These are phyloP conservation scores for Scrobipalpa atriplicella DNA, from an alignment of 2,888 invertebrate species.

Conservation along the genomic window DNA sequence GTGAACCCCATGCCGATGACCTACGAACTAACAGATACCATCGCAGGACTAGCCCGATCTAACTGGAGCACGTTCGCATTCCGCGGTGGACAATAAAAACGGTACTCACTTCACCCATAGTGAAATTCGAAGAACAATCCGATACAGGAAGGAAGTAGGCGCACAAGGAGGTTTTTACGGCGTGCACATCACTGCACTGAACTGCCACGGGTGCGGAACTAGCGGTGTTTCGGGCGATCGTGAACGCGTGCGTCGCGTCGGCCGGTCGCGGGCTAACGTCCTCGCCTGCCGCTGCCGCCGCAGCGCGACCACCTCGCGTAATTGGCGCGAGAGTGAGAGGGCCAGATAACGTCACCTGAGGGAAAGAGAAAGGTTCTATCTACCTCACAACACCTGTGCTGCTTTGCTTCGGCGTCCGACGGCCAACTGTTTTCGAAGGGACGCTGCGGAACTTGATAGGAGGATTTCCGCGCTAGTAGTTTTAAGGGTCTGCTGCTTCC, in stretches of 20 bases:
- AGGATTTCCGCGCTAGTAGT: slow-evolving; percentile 70
- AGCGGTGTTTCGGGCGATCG: slow-evolving; percentile 42
- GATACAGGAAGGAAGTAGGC: slow-evolving; percentile 51
- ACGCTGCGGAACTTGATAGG: slow-evolving; percentile 26
- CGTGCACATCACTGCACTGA: slow-evolving; percentile 68
- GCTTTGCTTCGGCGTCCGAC: slow-evolving; percentile 50
- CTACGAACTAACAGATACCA: slow-evolving; percentile 68
- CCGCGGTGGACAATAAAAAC: slow-evolving; percentile 44
- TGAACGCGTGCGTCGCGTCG: slow-evolving; percentile 57
- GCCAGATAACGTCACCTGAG: slow-evolving; percentile 50
- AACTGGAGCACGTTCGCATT: slow-evolving; percentile 66
- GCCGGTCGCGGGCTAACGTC: slow-evolving; percentile 74
- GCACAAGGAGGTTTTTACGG: slow-evolving; percentile 62
- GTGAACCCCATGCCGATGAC: slow-evolving; percentile 62
- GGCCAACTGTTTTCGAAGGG: slow-evolving; percentile 47
- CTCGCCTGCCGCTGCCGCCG: slow-evolving; percentile 48
- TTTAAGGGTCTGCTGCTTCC: slow-evolving; percentile 49
- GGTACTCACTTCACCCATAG: slow-evolving; percentile 78
- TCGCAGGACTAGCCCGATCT: slow-evolving; percentile 55
- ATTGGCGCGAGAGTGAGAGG: slow-evolving; percentile 67
- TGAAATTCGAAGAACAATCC: slow-evolving; percentile 54
- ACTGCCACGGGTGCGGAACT: slow-evolving; percentile 55
- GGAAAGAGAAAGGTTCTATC: slow-evolving; percentile 59
- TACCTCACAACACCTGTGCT: slow-evolving; percentile 65
- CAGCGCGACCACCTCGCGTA: slow-evolving; percentile 54